phyloP scores from a whole-genome alignment of 2,797 vertebrate species.

The Trachops cirrhosus region DNA sequence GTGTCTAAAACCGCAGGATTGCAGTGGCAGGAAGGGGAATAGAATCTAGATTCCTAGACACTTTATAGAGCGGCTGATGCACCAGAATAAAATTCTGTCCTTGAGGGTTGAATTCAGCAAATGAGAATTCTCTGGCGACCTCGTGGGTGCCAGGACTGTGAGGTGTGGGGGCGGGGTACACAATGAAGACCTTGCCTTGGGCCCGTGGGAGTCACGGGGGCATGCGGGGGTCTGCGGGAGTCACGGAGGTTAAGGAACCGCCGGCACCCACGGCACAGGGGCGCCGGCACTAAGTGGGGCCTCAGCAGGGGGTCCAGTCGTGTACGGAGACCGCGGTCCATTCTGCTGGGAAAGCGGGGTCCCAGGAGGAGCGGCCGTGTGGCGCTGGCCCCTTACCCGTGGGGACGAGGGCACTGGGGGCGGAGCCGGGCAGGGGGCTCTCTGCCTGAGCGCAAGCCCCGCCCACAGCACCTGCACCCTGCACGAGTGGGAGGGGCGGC shows the following conservation, averaged over 20 bases:
- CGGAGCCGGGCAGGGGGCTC: background rate
- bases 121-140: background rate
- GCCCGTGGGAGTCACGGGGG: background rate
- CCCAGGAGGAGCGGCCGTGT: rapidly evolving
- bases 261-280: background rate
- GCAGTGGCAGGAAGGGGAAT: background rate
- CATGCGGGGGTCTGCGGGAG: background rate
- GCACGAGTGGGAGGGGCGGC: rapidly evolving
- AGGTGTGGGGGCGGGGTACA: rapidly evolving
- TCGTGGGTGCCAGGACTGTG: background rate
- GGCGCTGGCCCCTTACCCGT: rapidly evolving
- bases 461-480: too few species aligned
- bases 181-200: rapidly evolving
- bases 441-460: background rate
- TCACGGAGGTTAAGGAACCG: rapidly evolving
- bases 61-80: background rate
- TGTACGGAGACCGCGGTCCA: rapidly evolving
- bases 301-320: rapidly evolving
- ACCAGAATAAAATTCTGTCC: too few species aligned
- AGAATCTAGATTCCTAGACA: background rate
- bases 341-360: background rate
- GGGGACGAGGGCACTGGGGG: rapidly evolving
- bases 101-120: background rate
- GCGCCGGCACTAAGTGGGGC: rapidly evolving
- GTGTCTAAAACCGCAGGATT: background rate